These are phyloP conservation scores for Pelodytes ibericus DNA, from an alignment of 2,797 vertebrate genomes.

Conservation along the genomic window DNA sequence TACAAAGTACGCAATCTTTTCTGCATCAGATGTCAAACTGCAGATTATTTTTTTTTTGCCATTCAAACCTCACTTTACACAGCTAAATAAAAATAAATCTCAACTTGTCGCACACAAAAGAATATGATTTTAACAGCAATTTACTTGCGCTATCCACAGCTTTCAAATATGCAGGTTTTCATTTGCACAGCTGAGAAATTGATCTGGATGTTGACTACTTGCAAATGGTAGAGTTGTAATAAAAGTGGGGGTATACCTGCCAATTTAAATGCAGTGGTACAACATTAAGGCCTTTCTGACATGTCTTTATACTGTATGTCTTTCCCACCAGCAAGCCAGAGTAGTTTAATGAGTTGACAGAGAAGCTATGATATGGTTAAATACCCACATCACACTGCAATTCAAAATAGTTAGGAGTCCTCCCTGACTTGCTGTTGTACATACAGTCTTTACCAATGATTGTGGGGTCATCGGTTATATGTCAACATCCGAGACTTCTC, in stretches of 20 bases:
- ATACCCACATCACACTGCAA: too few species aligned
- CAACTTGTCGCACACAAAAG: neutral
- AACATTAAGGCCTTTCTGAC: neutral
- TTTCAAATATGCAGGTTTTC: slow-evolving; percentile 6
- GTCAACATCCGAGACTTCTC: too few species aligned
- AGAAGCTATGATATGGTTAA: too few species aligned
- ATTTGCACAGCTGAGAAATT: slow-evolving; percentile 24
- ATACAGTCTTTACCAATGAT: too few species aligned
- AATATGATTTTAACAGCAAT: slow-evolving; percentile 28
- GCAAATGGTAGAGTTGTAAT: neutral
- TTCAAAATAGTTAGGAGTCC: too few species aligned
- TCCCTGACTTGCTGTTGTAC: too few species aligned
- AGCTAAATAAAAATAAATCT: slow-evolving; percentile 7
- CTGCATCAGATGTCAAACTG: too few species aligned
- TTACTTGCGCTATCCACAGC: slow-evolving; percentile 21
- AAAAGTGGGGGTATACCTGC: neutral
- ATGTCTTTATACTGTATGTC: neutral
- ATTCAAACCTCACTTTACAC: slow-evolving; percentile 7
- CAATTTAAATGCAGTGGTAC: neutral
- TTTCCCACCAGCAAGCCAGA: too few species aligned
- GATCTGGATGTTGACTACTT: neutral
- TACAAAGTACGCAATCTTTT: too few species aligned
- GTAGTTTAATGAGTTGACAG: too few species aligned
- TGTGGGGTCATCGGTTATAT: too few species aligned
- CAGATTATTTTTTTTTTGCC: neutral